Conservation (phyloP, 2,888 invertebrate genomes). For the Lasioglossum vierecki region DNA sequence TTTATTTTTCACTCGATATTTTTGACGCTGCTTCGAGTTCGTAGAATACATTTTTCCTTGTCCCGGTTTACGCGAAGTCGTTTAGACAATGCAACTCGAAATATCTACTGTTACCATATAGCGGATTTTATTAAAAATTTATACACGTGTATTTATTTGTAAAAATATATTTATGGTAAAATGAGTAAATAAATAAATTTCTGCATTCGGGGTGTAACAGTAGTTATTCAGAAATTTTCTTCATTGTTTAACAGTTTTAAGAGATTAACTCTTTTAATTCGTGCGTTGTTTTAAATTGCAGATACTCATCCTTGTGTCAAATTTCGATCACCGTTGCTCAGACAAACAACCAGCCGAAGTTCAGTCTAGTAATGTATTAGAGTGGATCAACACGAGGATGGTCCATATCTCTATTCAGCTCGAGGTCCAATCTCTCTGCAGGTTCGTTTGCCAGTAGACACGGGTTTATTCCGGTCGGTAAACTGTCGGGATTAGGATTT, state of each 20-base stretch:
- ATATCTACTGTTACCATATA: background rate
- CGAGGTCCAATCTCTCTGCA: conserved; percentile 1
- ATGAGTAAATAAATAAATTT: too few species aligned
- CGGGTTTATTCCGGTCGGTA: background rate
- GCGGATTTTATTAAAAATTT: background rate
- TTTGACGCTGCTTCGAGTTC: background rate
- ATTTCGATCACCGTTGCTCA: background rate
- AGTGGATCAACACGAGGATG: background rate
- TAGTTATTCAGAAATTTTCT: too few species aligned
- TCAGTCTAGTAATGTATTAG: background rate
- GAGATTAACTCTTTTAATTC: background rate
- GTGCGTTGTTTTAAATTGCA: background rate
- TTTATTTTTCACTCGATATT: background rate
- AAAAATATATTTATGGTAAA: background rate
- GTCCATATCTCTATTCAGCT: background rate
- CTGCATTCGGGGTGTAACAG: too few species aligned
- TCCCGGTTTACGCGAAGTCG: background rate
- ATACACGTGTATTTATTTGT: too few species aligned
- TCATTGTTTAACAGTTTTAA: too few species aligned
- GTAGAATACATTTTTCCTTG: background rate
- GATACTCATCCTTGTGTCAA: background rate
- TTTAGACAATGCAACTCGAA: background rate
- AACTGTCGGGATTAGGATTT: conserved; percentile 6
- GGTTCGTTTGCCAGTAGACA: conserved; percentile 7
- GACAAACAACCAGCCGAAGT: background rate